Base-by-base conservation (phyloP, 2,113 vertebrate genomes). In the Epinephelus moara region DNA sequence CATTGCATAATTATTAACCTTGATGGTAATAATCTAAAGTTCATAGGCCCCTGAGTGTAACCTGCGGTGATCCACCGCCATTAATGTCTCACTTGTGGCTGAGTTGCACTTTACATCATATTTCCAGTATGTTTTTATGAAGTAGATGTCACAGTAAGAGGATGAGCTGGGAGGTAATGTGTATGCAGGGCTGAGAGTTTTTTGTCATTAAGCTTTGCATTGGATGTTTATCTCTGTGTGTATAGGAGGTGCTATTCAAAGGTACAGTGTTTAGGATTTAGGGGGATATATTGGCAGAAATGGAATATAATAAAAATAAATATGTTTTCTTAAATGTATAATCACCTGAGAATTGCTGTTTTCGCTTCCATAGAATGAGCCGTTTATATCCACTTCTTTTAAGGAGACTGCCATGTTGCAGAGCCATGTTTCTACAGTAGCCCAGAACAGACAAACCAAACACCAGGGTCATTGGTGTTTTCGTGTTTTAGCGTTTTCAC, bases 1-100 rank as follows among this genome's bases (percentile, higher is more conserved):
- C 81, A 11, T 9, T 21, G 47, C 74, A 61, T 61, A 80, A 76
- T 57, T n/a, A 63, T 85, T 67, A 79, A 80, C 81, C 88, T 76
- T 73, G 52, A 77, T 81, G 80, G 23, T 88, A 60, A 89, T 73
- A 62, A 69, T 78, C 30, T 56, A 12, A 64, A 45, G 64, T 85
- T 87, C 18, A 62, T 53, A 60, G 70, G 4, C 75, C 61, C 70
- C n/a, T 18, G 23, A 80, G 62, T 70, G 53, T 67, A 69, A 75
- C 73, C 60, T 25, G 10, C 52, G 67, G 45, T 66, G 40, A 85
- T 75, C 61, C 66, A 15, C 75, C 71, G 74, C 50, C 80, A 69
- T 86, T 82, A 64, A 55, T 25, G 53, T 85, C 52, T 73, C 70
- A 75, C 72, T 76, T 86, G 64, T 56, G 30, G 50, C 37, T 61